A percentile compares a stretch with the other conserved stretches of the same genome.
phyloP scores from a whole-genome alignment of 1,140 invertebrate genomes.

The Caenorhabditis latens region DNA sequence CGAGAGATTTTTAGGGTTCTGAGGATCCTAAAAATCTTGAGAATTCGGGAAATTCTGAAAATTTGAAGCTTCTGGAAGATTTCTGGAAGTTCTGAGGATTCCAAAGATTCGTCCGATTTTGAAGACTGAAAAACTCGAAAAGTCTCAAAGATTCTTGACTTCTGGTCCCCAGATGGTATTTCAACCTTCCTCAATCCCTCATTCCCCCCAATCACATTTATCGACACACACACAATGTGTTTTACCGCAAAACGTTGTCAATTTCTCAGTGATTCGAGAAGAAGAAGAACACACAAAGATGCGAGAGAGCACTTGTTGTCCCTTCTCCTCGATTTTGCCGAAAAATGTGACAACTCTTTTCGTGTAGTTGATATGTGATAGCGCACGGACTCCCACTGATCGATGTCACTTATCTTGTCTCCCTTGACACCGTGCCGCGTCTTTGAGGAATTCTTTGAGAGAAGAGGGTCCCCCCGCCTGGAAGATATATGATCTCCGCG shows the following conservation, averaged over 20 bases:
- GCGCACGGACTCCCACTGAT: neutral
- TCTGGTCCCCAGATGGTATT: no score
- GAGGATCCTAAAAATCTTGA: no score
- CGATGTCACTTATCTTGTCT: constrained; percentile 41
- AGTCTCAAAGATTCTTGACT: no score
- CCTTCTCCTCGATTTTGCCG: neutral
- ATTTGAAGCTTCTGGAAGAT: no score
- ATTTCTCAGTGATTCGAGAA: neutral
- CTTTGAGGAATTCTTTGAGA: neutral
- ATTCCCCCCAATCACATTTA: neutral
- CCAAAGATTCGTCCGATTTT: no score
- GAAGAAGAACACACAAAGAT: no score
- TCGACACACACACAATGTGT: neutral
- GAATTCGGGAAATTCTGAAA: no score
- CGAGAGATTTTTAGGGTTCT: no score
- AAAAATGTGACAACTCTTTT: constrained; percentile 8
- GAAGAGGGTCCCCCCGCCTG: neutral
- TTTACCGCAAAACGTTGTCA: constrained; percentile 36
- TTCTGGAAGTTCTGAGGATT: no score
- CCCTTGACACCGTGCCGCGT: constrained; percentile 18
- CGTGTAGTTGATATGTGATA: constrained; percentile 36
- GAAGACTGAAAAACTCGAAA: no score
- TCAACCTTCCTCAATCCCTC: neutral
- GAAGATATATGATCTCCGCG: constrained; percentile 41
- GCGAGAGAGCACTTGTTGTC: neutral